These are phyloP conservation scores for Sebastes trivittatus DNA, from an alignment of 2,797 vertebrate species.

Conservation along the genomic window DNA sequence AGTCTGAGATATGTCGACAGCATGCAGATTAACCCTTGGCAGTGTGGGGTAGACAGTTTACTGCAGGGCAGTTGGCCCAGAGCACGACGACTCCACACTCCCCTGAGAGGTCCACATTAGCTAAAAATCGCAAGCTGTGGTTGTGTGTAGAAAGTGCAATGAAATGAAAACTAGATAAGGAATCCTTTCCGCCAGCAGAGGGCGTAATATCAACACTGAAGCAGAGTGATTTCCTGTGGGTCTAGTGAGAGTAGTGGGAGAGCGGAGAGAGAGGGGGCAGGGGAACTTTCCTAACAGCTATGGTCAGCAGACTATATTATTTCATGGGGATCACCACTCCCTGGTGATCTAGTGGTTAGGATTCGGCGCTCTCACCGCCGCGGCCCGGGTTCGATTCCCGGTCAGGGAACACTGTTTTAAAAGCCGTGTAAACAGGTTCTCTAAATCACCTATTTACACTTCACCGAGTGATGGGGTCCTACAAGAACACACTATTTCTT, in stretches of 20 bases:
- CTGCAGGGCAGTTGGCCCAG: not conserved
- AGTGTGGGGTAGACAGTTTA: not conserved
- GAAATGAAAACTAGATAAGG: not conserved
- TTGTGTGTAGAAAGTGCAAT: not conserved
- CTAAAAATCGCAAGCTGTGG: not conserved
- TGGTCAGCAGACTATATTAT: fast-evolving
- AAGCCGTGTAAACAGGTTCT: fast-evolving
- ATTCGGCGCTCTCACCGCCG: conserved; percentile 81
- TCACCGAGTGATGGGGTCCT: not conserved
- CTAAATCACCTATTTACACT: not conserved
- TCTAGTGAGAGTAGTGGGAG: not conserved
- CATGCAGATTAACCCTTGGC: not conserved
- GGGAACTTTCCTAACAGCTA: not conserved
- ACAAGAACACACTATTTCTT: not conserved
- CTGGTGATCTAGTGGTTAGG: conserved; percentile 86
- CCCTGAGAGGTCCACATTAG: not conserved
- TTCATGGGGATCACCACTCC: fast-evolving
- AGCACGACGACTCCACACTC: not conserved
- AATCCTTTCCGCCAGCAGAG: conserved; percentile 30
- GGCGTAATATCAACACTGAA: conserved; percentile 5
- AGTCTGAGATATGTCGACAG: not conserved
- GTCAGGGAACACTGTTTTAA: conserved; percentile 68
- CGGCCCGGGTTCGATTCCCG: conserved; percentile 81
- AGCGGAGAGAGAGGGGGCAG: not conserved
- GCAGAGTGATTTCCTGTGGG: too few relatives aligned